Evolutionary conservation across 2,888 invertebrate genomes (phyloP).

Genomic region (Melieria picta): DNA sequence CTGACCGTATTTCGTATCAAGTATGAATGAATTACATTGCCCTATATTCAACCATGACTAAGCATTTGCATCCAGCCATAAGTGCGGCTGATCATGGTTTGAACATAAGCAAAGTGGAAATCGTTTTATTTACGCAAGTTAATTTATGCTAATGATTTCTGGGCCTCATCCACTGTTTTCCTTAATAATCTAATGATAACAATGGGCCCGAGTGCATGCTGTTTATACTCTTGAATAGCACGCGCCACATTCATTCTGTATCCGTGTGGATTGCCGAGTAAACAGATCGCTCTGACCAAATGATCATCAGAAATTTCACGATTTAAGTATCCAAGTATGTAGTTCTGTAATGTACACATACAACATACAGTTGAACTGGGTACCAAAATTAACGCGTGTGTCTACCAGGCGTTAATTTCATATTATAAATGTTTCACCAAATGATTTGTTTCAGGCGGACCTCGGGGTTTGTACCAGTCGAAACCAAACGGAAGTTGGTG

Average conservation of each 20-base stretch:
- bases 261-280: no score
- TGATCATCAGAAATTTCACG: no score
- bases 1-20: slow-evolving; percentile 5
- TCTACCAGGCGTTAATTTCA: no score
- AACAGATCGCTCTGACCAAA: no score
- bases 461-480: no score
- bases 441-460: no score
- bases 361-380: no score
- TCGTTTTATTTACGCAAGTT: slow-evolving; percentile 34
- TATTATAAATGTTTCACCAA: no score
- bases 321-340: no score
- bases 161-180: background rate
- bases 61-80: background rate
- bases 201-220: background rate
- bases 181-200: slow-evolving; percentile 13
- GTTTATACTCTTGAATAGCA: slow-evolving; percentile 1
- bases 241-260: background rate
- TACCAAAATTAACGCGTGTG: no score
- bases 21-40: slow-evolving; percentile 27
- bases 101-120: background rate
- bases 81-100: slow-evolving; percentile 20
- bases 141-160: slow-evolving; percentile 30
- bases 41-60: background rate
- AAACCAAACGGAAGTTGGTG: no score
- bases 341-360: no score